Evolutionary conservation across 2,888 invertebrate genomes (phyloP).

Genomic region (Diloba caeruleocephala): DNA sequence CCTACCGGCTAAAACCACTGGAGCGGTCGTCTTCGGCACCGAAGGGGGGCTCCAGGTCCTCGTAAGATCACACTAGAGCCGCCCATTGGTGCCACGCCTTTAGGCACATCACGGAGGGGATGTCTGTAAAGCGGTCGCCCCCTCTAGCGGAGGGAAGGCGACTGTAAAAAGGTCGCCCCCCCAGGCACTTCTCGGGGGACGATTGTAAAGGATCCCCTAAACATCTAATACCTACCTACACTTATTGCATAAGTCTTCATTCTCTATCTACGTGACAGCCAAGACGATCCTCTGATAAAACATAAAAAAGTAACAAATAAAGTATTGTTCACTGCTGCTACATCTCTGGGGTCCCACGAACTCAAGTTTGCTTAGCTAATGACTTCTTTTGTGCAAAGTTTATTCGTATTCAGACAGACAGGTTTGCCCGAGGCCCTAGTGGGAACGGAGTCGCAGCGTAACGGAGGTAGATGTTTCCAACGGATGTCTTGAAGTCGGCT

Average conservation of each 20-base stretch:
- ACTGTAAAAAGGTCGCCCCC: too few species aligned
- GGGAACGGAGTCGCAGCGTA: not conserved
- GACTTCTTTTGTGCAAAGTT: constrained; percentile 62
- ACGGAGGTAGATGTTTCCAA: constrained; percentile 1
- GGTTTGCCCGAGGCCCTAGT: constrained; percentile 11
- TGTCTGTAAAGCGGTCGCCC: too few species aligned
- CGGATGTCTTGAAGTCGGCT: not conserved
- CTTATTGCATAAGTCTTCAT: not conserved
- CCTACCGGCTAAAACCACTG: too few species aligned
- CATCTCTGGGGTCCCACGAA: constrained; percentile 7
- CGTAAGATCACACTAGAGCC: too few species aligned
- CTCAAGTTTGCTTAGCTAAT: constrained; percentile 56
- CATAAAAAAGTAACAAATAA: constrained; percentile 9
- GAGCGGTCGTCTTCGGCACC: too few species aligned
- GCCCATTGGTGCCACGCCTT: too few species aligned
- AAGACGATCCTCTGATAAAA: not conserved
- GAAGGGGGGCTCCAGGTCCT: too few species aligned
- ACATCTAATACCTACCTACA: too few species aligned
- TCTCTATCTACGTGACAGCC: not conserved
- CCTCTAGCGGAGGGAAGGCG: too few species aligned
- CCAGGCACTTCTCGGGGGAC: too few species aligned
- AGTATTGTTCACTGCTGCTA: constrained; percentile 9
- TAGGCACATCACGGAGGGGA: too few species aligned
- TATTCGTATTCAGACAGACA: constrained; percentile 28
- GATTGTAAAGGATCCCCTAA: too few species aligned